Percentiles rank a stretch among this genome's conserved stretches.
These are phyloP conservation scores for Cantharis rustica DNA, from an alignment of 2,888 invertebrate genomes.

Conservation along the genomic window DNA sequence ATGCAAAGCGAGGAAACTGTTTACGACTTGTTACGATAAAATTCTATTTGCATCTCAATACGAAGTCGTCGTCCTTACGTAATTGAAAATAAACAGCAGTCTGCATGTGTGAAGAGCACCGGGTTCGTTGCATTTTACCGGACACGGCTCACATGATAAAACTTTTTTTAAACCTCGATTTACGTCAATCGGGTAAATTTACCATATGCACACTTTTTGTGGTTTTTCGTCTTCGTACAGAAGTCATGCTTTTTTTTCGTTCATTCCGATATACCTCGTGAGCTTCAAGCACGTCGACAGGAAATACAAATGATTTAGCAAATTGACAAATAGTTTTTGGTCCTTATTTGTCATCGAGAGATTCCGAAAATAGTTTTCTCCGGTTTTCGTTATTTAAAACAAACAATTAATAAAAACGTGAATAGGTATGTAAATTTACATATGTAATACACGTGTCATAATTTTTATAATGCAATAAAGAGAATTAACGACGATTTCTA, in stretches of 20 bases:
- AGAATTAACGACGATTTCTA: neutral
- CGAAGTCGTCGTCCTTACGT: neutral
- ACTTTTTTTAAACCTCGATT: neutral
- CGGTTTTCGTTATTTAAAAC: neutral
- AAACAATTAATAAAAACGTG: neutral
- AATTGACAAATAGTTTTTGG: constrained; percentile 24
- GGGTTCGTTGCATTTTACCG: neutral
- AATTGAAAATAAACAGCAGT: neutral
- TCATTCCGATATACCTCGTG: neutral
- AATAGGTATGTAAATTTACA: neutral
- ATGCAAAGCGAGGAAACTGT: neutral
- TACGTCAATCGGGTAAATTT: neutral
- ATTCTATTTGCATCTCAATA: neutral
- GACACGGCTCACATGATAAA: neutral
- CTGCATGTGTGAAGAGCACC: neutral
- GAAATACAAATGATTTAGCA: constrained; percentile 18
- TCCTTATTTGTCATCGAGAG: neutral
- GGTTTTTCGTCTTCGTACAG: neutral
- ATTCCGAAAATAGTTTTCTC: neutral
- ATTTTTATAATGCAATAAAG: neutral
- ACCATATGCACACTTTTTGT: neutral
- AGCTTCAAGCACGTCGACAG: constrained; percentile 14
- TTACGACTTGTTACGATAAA: neutral
- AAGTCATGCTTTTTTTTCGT: neutral
- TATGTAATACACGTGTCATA: neutral